These are phyloP conservation scores for Temnothorax unifasciatus DNA, from an alignment of 2,888 invertebrate species.

Conservation along the genomic window DNA sequence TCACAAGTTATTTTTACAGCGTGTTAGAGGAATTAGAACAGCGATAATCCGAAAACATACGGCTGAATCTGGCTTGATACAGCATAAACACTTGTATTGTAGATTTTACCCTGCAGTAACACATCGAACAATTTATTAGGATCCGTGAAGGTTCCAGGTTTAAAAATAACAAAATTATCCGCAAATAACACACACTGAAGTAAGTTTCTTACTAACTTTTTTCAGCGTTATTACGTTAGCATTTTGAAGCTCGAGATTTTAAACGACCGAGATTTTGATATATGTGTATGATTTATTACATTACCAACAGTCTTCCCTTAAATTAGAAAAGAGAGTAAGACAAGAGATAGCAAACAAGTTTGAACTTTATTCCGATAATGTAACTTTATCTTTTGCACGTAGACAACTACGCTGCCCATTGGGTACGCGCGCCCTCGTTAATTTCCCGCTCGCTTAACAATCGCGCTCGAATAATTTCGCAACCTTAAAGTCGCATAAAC, in stretches of 20 bases:
- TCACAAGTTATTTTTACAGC: not conserved
- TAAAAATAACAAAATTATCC: not conserved
- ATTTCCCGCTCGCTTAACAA: constrained; percentile 51
- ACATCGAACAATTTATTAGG: not conserved
- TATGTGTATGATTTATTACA: constrained; percentile 12
- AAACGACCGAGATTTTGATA: constrained; percentile 23
- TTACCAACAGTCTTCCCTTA: not conserved
- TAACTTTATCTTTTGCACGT: constrained; percentile 53
- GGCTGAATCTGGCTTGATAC: not conserved
- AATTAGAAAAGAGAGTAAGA: constrained; percentile 29
- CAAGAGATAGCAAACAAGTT: constrained; percentile 42
- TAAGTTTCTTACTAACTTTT: not conserved
- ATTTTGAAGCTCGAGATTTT: not conserved
- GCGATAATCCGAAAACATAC: not conserved
- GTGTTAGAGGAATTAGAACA: not conserved
- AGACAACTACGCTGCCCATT: constrained; percentile 39
- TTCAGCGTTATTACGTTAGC: not conserved
- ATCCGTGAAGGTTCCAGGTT: not conserved
- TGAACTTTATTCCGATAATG: constrained; percentile 48
- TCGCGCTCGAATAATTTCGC: constrained; percentile 48
- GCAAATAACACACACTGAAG: not conserved
- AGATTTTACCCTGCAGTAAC: not conserved
- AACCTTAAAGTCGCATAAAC: constrained; percentile 55
- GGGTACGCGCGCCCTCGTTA: constrained; percentile 43
- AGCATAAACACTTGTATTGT: not conserved